Conservation (phyloP, 1,140 invertebrate species). For the Listronotus oregonensis region DNA sequence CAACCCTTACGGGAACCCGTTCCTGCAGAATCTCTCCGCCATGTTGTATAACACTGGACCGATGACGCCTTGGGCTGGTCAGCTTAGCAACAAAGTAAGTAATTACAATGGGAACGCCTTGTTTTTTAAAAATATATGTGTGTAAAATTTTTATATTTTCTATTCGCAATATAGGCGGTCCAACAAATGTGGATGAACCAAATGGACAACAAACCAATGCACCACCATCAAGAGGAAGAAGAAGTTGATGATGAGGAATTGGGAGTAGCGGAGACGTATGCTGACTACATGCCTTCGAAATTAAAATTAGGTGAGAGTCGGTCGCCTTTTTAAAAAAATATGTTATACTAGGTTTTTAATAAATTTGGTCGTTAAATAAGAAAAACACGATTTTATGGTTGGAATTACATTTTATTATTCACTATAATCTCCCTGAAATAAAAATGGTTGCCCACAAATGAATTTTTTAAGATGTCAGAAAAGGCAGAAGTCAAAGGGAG, state of each 20-base stretch:
- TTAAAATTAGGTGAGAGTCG: slow-evolving; percentile 72
- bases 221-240: slow-evolving; percentile 52
- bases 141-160: no score
- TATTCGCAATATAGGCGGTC: slow-evolving; percentile 46
- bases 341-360: no score
- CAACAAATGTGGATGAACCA: slow-evolving; percentile 64
- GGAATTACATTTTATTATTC: no score
- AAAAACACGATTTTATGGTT: no score
- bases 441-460: no score
- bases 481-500: no score
- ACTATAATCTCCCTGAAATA: no score
- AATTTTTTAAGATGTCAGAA: no score
- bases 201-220: slow-evolving; percentile 56
- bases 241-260: slow-evolving; percentile 94
- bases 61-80: slow-evolving; percentile 57
- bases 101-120: no score
- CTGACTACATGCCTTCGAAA: slow-evolving; percentile 97
- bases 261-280: slow-evolving; percentile 96
- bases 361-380: no score
- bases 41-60: slow-evolving; percentile 61
- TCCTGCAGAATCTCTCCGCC: slow-evolving; percentile 59
- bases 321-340: no score
- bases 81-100: slow-evolving; percentile 55
- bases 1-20: slow-evolving; percentile 61
- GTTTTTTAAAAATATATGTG: no score